These are phyloP conservation scores for Hanleya hanleyi DNA, from an alignment of 2,888 invertebrate genomes.

Conservation along the genomic window DNA sequence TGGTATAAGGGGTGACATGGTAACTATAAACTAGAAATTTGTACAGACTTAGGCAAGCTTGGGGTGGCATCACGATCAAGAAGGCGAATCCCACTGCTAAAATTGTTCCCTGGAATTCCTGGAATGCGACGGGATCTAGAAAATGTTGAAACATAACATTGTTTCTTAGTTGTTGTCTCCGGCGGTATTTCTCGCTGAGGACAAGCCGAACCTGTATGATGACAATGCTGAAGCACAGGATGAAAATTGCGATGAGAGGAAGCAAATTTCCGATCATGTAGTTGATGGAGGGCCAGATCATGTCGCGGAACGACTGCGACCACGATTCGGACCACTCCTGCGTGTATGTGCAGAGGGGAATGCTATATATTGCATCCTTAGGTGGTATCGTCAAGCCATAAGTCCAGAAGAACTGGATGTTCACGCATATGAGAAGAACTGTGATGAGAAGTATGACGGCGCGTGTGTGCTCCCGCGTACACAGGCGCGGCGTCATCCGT, in stretches of 20 bases:
- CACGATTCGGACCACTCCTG: too few relatives aligned
- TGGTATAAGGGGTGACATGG: not conserved
- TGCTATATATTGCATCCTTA: slow-evolving; percentile 22
- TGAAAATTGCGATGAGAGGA: slow-evolving; percentile 53
- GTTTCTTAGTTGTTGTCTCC: not conserved
- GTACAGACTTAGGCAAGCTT: not conserved
- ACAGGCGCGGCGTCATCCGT: slow-evolving; percentile 57
- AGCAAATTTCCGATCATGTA: slow-evolving; percentile 55
- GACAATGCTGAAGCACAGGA: slow-evolving; percentile 45
- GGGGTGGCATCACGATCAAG: slow-evolving; percentile 41
- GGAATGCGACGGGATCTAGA: slow-evolving; percentile 38
- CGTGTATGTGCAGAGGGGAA: slow-evolving; percentile 47
- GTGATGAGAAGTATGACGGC: slow-evolving; percentile 64
- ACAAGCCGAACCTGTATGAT: slow-evolving; percentile 12
- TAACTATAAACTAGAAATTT: not conserved
- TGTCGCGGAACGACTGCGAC: slow-evolving; percentile 53
- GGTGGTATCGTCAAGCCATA: slow-evolving; percentile 54
- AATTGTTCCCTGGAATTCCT: slow-evolving; percentile 40
- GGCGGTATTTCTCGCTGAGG: not conserved
- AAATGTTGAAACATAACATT: slow-evolving; percentile 29
- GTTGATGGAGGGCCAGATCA: slow-evolving; percentile 63
- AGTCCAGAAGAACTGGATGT: slow-evolving; percentile 72
- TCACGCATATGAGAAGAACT: slow-evolving; percentile 67
- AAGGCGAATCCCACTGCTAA: slow-evolving; percentile 37
- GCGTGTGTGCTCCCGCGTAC: slow-evolving; percentile 61